These are phyloP conservation scores for Gasterosteus aculeatus DNA, from an alignment of 2,113 vertebrate species.

Conservation along the genomic window DNA sequence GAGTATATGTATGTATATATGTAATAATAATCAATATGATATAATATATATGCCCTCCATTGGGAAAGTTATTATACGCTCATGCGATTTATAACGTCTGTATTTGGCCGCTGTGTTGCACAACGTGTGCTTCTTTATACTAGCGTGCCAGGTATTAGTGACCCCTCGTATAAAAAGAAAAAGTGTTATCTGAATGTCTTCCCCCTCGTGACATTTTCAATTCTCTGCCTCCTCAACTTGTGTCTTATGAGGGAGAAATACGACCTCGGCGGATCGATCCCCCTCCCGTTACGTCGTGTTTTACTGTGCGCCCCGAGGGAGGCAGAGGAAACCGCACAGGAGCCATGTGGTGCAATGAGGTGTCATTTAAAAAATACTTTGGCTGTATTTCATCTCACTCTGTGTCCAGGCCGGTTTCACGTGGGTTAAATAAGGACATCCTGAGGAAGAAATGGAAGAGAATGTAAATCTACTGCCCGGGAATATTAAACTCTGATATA, in stretches of 20 bases:
- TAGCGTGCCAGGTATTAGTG: too few relatives aligned
- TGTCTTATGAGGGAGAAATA: constrained; percentile 14
- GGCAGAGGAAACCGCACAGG: constrained; percentile 5
- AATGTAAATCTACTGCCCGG: background rate
- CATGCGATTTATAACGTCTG: too few relatives aligned
- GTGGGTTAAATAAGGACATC: background rate
- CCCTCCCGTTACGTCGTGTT: constrained; percentile 10
- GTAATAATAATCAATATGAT: too few relatives aligned
- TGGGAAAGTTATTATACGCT: too few relatives aligned
- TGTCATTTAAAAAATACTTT: background rate
- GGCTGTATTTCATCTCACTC: background rate
- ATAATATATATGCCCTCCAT: too few relatives aligned
- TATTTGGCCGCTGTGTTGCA: too few relatives aligned
- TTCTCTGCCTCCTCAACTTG: background rate
- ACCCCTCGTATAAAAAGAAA: too few relatives aligned
- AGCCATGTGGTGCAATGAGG: constrained; percentile 1
- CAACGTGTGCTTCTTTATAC: too few relatives aligned
- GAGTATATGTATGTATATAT: too few relatives aligned
- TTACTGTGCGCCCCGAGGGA: constrained; percentile 16
- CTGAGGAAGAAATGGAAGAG: background rate
- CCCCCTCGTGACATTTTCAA: background rate
- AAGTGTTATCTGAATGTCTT: background rate
- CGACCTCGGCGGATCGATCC: background rate
- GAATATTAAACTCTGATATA: background rate
- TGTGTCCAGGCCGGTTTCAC: background rate